Conservation (phyloP, 2,888 invertebrate genomes). For the Polia nebulosa region DNA sequence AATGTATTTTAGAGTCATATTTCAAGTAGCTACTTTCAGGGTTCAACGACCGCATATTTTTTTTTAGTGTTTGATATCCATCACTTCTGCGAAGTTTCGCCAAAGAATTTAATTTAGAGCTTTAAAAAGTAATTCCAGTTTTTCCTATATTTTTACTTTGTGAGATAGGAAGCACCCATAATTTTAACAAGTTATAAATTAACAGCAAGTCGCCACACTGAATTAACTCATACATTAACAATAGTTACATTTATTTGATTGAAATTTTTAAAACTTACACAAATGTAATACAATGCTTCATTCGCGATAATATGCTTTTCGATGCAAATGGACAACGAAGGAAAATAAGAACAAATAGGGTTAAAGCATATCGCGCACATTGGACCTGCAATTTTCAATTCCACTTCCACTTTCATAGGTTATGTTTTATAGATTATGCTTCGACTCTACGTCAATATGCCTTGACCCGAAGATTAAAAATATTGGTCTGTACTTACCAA, state of each 20-base stretch:
- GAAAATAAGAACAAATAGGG: not conserved
- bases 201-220: conserved; percentile 37
- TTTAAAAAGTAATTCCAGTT: too few relatives aligned
- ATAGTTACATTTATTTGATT: conserved; percentile 44
- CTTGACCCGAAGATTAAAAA: not conserved
- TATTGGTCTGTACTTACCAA: not conserved
- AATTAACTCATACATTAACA: conserved; percentile 36
- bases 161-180: not conserved
- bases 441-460: not conserved
- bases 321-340: conserved; percentile 14
- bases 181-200: not conserved
- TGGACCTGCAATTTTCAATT: not conserved
- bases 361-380: not conserved
- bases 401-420: too few relatives aligned
- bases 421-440: not conserved
- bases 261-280: conserved; percentile 36
- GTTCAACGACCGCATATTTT: not conserved
- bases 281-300: conserved; percentile 29
- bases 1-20: not conserved
- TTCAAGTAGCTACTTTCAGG: too few relatives aligned
- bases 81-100: not conserved
- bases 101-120: not conserved
- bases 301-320: conserved; percentile 27
- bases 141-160: not conserved
- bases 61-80: not conserved